A percentile compares a stretch with the other conserved stretches of the same genome.
phyloP scores from a whole-genome alignment of 2,797 vertebrate species.

The Chaetophractus vellerosus region DNA sequence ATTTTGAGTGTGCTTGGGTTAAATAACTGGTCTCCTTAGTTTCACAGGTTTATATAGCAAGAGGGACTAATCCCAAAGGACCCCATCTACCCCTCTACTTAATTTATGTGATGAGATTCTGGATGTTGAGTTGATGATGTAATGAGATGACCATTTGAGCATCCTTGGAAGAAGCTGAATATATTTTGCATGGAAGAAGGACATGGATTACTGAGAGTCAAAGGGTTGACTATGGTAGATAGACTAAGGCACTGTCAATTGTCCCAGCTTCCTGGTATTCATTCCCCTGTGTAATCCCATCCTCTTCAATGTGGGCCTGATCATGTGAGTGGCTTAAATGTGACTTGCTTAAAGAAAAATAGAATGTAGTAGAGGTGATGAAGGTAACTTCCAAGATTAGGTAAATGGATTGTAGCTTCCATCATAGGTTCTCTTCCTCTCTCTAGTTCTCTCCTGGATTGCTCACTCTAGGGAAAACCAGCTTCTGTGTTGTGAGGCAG shows the following conservation, averaged over 20 bases:
- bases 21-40: not conserved
- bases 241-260: too few relatives aligned
- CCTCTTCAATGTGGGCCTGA: not conserved
- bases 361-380: not conserved
- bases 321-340: too few relatives aligned
- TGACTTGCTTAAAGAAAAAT: not conserved
- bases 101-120: too few relatives aligned
- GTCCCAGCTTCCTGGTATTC: not conserved
- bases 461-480: not conserved
- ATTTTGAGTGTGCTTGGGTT: too few relatives aligned
- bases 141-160: too few relatives aligned
- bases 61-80: not conserved
- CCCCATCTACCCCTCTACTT: not conserved
- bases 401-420: not conserved
- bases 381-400: not conserved
- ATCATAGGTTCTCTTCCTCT: not conserved
- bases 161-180: not conserved
- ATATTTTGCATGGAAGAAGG: not conserved
- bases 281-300: not conserved
- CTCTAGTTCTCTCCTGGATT: not conserved
- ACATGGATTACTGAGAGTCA: not conserved
- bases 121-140: not conserved
- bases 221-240: rapidly evolving
- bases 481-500: rapidly evolving
- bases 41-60: not conserved